Percentiles rank a stretch among this genome's conserved stretches.
Evolutionary conservation across 2,113 vertebrate species (phyloP).

Genomic region (Rallus limicola): DNA sequence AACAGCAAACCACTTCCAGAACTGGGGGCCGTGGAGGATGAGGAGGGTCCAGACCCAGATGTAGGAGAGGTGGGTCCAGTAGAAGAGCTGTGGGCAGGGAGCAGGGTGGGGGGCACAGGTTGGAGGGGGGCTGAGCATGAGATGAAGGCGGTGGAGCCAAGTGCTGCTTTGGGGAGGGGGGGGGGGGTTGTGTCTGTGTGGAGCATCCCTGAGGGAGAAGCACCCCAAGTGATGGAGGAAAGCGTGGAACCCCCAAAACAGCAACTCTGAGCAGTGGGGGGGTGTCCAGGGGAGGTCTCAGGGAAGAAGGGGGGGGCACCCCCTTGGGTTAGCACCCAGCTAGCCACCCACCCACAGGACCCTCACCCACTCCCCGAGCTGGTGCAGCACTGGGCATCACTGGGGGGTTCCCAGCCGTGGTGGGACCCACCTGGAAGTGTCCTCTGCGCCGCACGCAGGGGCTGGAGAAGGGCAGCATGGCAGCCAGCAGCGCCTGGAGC

Average conservation of each 20-base stretch:
- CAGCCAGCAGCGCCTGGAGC: slow-evolving; percentile 77
- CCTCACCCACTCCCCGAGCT: rapidly evolving
- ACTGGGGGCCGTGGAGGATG: slow-evolving; percentile 86
- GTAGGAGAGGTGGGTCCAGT: slow-evolving; percentile 91
- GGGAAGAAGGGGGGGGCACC: too few relatives aligned
- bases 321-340: background rate
- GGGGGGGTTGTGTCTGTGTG: rapidly evolving
- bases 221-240: background rate
- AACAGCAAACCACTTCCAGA: slow-evolving; percentile 92
- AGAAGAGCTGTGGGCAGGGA: slow-evolving; percentile 82
- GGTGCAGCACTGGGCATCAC: background rate
- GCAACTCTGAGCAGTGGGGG: rapidly evolving
- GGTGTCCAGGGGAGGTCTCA: background rate
- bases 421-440: slow-evolving; percentile 82
- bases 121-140: too few relatives aligned
- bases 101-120: background rate
- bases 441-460: slow-evolving; percentile 83
- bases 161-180: rapidly evolving
- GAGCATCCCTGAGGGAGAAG: background rate
- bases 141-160: rapidly evolving
- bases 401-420: background rate
- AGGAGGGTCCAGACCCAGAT: slow-evolving; percentile 84
- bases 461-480: slow-evolving; percentile 85
- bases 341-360: rapidly evolving
- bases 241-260: background rate